phyloP scores from a whole-genome alignment of 2,113 vertebrate genomes.

The Colossoma macropomum region DNA sequence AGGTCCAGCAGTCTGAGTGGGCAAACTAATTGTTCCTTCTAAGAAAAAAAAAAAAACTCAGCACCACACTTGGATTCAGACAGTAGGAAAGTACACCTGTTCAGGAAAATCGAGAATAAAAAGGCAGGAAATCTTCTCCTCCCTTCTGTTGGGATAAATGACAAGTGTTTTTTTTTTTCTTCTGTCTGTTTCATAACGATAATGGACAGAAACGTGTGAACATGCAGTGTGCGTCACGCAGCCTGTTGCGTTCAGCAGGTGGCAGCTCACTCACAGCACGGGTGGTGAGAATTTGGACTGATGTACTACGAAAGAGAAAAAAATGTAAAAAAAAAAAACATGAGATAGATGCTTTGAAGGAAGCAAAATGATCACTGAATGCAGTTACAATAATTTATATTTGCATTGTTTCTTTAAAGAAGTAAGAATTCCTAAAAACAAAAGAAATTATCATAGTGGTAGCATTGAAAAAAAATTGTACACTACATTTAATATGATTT shows the following conservation, averaged over 20 bases:
- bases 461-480: no score
- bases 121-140: not conserved
- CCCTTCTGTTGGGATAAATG: conserved; percentile 12
- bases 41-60: no score
- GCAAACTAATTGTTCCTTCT: no score
- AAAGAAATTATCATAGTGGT: no score
- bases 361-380: not conserved
- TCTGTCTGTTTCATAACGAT: conserved; percentile 25
- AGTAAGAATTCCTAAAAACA: no score
- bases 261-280: conserved; percentile 23
- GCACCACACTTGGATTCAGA: not conserved
- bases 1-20: no score
- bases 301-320: conserved; percentile 7
- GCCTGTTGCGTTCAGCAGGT: conserved; percentile 39
- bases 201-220: conserved; percentile 28
- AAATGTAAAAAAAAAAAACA: no score
- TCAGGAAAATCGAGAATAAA: not conserved
- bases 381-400: no score
- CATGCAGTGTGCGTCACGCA: conserved; percentile 34
- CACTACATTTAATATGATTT: no score
- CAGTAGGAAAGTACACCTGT: not conserved
- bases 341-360: not conserved
- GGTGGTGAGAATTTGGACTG: conserved; percentile 30
- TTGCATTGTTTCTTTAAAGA: no score
- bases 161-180: not conserved